phyloP scores from a whole-genome alignment of 2,888 invertebrate species.

The Malthinus seriepunctatus region DNA sequence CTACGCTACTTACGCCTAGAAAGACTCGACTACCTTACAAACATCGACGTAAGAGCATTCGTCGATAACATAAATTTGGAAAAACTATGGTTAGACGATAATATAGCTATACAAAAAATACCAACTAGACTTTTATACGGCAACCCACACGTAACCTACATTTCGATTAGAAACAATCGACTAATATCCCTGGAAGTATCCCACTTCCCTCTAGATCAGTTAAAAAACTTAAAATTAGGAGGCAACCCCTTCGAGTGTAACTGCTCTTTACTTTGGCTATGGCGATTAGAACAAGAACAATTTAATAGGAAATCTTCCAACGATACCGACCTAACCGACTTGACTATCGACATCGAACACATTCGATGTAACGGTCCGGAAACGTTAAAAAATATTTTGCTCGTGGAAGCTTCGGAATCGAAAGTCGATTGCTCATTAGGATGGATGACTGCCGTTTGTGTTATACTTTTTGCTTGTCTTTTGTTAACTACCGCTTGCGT shows the following conservation, averaged over 20 bases:
- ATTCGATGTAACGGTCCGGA: slow-evolving; percentile 64
- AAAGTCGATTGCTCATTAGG: slow-evolving; percentile 66
- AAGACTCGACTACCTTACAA: slow-evolving; percentile 67
- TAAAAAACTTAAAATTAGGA: slow-evolving; percentile 73
- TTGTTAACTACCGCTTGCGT: slow-evolving; percentile 44
- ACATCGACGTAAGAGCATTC: slow-evolving; percentile 78
- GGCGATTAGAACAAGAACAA: slow-evolving; percentile 66
- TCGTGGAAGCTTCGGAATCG: slow-evolving; percentile 64
- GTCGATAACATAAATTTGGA: slow-evolving; percentile 84
- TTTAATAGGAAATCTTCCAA: slow-evolving; percentile 32
- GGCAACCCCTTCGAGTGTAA: slow-evolving; percentile 87
- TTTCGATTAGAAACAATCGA: slow-evolving; percentile 77
- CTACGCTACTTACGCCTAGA: slow-evolving; percentile 75
- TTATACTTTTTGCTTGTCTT: slow-evolving; percentile 33
- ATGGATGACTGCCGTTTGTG: slow-evolving; percentile 64
- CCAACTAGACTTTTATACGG: slow-evolving; percentile 85
- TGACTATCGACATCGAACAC: slow-evolving; percentile 61
- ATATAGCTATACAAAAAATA: slow-evolving; percentile 71
- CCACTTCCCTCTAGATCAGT: slow-evolving; percentile 80
- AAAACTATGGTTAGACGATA: slow-evolving; percentile 76
- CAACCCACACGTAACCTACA: slow-evolving; percentile 75
- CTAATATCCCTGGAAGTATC: slow-evolving; percentile 76
- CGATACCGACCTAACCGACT: slow-evolving; percentile 46
- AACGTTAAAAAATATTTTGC: slow-evolving; percentile 58
- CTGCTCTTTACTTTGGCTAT: slow-evolving; percentile 85